Percentiles rank a stretch among this genome's conserved stretches.
phyloP scores from a whole-genome alignment of 1,140 invertebrate genomes.

The Caenorhabditis briggsae region DNA sequence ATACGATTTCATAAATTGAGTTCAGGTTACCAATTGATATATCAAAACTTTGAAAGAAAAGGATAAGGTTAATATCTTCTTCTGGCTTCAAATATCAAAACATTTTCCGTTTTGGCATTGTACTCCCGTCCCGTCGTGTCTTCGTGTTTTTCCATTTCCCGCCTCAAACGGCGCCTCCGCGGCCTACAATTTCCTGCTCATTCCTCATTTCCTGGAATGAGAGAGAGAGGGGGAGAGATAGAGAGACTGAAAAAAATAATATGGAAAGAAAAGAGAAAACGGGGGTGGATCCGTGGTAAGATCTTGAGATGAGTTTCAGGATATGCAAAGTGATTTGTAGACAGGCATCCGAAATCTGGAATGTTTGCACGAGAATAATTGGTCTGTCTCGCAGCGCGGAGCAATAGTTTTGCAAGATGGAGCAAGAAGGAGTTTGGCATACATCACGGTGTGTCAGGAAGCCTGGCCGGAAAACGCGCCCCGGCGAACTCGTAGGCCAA shows the following conservation, averaged over 20 bases:
- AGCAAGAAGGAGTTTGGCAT: too few species aligned
- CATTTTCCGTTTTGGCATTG: slow-evolving; percentile 14
- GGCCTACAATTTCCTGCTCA: slow-evolving; percentile 52
- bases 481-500: too few species aligned
- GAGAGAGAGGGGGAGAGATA: not conserved
- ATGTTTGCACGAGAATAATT: too few species aligned
- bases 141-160: not conserved
- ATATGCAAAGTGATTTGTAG: not conserved
- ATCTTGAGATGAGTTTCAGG: not conserved
- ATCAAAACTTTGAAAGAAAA: too few species aligned
- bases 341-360: too few species aligned
- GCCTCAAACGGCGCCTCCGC: slow-evolving; percentile 23
- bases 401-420: too few species aligned
- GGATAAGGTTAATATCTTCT: too few species aligned
- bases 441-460: too few species aligned
- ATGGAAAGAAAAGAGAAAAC: not conserved
- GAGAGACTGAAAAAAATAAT: not conserved
- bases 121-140: slow-evolving; percentile 1
- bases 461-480: too few species aligned
- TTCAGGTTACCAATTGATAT: not conserved
- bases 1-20: not conserved
- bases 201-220: slow-evolving; percentile 32
- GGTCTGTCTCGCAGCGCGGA: too few species aligned
- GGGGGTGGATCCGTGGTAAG: not conserved
- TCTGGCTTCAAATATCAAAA: slow-evolving; percentile 2